Percentiles rank a stretch among this genome's conserved stretches.
Conservation (phyloP, 2,113 vertebrate genomes). For the Megaceryle torquata region DNA sequence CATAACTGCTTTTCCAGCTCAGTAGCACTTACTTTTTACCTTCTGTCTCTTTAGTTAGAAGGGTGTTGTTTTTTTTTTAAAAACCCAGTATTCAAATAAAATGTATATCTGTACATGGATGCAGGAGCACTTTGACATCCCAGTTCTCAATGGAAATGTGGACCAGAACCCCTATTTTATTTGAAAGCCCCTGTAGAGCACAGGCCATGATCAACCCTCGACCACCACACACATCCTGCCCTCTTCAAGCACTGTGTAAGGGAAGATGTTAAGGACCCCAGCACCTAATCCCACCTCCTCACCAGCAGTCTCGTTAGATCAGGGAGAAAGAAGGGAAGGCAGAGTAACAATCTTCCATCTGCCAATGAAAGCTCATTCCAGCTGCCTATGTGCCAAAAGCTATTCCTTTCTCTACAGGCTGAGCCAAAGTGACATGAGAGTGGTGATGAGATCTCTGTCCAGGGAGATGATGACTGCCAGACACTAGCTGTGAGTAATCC, state of each 20-base stretch:
- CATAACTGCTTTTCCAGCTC: background rate
- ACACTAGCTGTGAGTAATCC: background rate
- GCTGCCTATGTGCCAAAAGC: background rate
- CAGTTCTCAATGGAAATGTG: background rate
- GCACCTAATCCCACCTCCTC: background rate
- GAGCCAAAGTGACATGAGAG: background rate
- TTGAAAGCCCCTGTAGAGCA: background rate
- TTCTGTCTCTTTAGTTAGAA: background rate
- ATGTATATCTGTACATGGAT: background rate
- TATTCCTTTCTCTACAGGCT: background rate
- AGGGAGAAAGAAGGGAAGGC: background rate
- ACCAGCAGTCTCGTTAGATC: background rate
- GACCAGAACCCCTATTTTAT: background rate
- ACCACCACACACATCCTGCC: rapidly evolving
- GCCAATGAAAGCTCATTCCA: background rate
- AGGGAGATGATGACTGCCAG: background rate
- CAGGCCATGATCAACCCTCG: background rate
- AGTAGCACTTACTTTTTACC: background rate
- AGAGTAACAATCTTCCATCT: background rate
- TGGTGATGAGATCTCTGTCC: background rate
- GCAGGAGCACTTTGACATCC: background rate
- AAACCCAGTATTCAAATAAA: background rate
- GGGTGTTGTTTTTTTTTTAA: background rate
- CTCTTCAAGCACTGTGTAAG: background rate
- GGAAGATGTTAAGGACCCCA: background rate